Conservation (phyloP, 2,797 vertebrate genomes). For the Thamnophis elegans region DNA sequence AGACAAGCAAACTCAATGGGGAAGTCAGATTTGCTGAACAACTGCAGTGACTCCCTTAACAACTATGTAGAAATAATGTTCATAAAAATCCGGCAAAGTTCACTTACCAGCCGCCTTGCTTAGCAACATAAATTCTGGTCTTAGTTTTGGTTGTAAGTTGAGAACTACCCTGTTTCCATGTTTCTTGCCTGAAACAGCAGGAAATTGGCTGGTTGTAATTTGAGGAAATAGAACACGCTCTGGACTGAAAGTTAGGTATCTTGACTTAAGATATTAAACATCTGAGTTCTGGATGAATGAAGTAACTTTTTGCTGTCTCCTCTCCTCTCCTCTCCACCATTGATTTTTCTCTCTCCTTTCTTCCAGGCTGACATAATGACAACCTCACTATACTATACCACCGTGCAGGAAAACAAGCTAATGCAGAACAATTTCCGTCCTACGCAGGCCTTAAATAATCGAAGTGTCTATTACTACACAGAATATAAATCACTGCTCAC, state of each 20-base stretch:
- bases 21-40: not conserved
- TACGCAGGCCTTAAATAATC: not conserved
- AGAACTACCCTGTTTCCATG: not conserved
- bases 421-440: conserved; percentile 24
- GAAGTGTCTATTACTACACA: not conserved
- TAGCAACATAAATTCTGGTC: not conserved
- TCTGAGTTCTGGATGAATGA: not conserved
- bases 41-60: too few species aligned
- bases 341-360: not conserved
- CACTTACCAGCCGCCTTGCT: not conserved
- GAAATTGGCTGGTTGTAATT: not conserved
- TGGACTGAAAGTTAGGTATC: not conserved
- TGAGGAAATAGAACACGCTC: not conserved
- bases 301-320: not conserved
- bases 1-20: not conserved
- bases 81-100: not conserved
- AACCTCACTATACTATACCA: not conserved
- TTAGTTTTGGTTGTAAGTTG: not conserved
- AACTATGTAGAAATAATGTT: not conserved
- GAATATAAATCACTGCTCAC: not conserved
- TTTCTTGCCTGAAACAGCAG: not conserved
- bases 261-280: not conserved
- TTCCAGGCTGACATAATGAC: not conserved
- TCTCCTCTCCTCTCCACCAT: not conserved
- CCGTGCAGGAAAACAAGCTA: not conserved